Evolutionary conservation across 2,797 vertebrate genomes (phyloP).

Genomic region (Oreonectes daqikongensis): DNA sequence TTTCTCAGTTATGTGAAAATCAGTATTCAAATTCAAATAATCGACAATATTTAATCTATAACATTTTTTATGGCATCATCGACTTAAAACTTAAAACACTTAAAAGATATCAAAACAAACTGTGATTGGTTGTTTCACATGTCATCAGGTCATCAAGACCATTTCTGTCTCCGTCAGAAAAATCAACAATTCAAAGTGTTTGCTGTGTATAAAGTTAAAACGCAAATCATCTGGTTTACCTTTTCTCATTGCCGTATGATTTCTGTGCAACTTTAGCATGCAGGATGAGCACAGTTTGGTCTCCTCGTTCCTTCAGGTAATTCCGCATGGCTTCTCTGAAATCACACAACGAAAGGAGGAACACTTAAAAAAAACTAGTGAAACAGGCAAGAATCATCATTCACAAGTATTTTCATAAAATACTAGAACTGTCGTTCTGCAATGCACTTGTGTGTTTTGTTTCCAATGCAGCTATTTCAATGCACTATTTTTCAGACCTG

Average conservation of each 20-base stretch:
- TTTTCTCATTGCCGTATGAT: constrained; percentile 97
- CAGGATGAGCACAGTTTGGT: constrained; percentile 98
- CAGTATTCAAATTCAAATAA: too few relatives aligned
- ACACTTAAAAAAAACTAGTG: neutral
- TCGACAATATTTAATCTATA: too few relatives aligned
- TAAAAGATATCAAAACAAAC: too few relatives aligned
- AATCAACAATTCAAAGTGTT: neutral
- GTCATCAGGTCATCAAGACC: neutral
- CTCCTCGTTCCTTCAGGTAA: constrained; percentile 97
- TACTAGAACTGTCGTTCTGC: neutral
- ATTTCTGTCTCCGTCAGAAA: neutral
- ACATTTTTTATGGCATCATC: too few relatives aligned
- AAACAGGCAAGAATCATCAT: neutral
- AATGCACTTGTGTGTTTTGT: neutral
- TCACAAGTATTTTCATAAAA: neutral
- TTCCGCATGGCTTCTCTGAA: constrained; percentile 97
- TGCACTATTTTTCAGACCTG: constrained; percentile 6
- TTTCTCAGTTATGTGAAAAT: too few relatives aligned
- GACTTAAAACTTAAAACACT: too few relatives aligned
- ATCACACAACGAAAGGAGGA: neutral
- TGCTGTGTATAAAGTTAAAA: neutral
- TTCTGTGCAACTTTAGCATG: constrained; percentile 99
- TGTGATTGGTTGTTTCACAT: too few relatives aligned
- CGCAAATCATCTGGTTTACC: constrained; percentile 71
- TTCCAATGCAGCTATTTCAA: too few relatives aligned